Evolutionary conservation across 64 coral and sea anemone species (phyloP), one percentile per base, ranked within the genome.

Genomic region (Pocillopora damicornis): DNA sequence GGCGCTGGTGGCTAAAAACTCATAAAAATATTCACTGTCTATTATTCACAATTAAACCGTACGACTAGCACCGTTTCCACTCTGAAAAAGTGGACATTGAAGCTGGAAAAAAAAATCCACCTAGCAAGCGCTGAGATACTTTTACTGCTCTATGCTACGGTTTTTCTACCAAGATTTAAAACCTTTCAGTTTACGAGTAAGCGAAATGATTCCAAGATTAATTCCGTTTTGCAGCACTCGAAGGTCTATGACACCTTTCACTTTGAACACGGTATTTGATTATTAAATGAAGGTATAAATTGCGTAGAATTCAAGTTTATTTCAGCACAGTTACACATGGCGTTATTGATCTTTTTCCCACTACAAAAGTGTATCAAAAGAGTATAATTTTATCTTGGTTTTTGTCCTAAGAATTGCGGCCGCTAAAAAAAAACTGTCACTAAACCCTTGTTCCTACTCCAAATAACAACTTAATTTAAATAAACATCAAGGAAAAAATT

Each of bases 241-340:
- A 6, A 71, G 67, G n/a, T 71, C 25, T 79, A 60, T 79, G 58
- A 59, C 77, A 59, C 56, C 77, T 57, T 58, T 56, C 60, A 60
- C 11, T 79, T 79, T 79, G 56, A 60, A 79, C 26, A 60, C 56
- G 58, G 51, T 22, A n/a, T 61, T 79, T 79, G 57, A n/a, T 79
- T 79, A 60, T 79, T 60, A 56, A 23, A 23, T 58, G 11, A 79
- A 15, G 36, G 9, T 67, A 67, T 67, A 16, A 78, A 79, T 60
- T 22, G 56, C 20, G 77, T 14, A 60, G 42, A 60, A 61, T 79
- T 51, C 75, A 60, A 15, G 42, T 79, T 79, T 79, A 59, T 59
- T 61, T 79, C 59, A 58, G 13, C 38, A 25, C 3, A 18, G 57
- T 2, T 79, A n/a, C 13, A 34, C 57, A 10, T 30, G 59, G 59